Evolutionary conservation across 1,140 invertebrate genomes (phyloP).

Genomic region (Plutomurus gul): DNA sequence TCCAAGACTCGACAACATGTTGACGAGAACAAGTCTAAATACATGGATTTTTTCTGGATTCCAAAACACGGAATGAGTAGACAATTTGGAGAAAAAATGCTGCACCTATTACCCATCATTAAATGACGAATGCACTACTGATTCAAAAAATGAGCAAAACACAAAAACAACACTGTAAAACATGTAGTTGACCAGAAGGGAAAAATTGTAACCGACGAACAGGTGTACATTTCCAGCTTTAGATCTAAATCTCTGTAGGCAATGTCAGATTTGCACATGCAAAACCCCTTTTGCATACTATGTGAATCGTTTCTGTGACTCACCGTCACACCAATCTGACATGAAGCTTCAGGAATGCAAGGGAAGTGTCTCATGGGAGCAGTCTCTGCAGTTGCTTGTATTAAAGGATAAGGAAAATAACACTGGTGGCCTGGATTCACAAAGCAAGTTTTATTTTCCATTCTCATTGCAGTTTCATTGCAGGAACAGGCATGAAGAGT

Average conservation of each 20-base stretch:
- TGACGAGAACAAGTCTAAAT: too few relatives aligned
- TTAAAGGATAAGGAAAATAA: slow-evolving; percentile 17
- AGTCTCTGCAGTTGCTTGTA: background rate
- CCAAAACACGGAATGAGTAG: too few relatives aligned
- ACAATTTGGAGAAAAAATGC: too few relatives aligned
- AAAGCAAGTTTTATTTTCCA: slow-evolving; percentile 1
- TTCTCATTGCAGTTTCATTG: background rate
- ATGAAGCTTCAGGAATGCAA: background rate
- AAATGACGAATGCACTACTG: too few relatives aligned
- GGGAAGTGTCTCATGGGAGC: background rate
- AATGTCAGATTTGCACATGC: background rate
- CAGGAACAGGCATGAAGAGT: slow-evolving; percentile 3
- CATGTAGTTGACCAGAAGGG: too few relatives aligned
- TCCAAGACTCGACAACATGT: too few relatives aligned
- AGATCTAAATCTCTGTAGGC: background rate
- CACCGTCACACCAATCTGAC: background rate
- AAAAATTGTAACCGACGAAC: background rate
- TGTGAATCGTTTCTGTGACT: background rate
- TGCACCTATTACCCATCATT: too few relatives aligned
- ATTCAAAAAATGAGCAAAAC: too few relatives aligned
- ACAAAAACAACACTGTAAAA: background rate
- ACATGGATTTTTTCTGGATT: too few relatives aligned
- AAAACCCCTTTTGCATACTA: background rate
- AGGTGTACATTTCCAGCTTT: background rate
- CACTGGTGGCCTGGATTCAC: slow-evolving; percentile 35